A percentile compares a stretch with the other conserved stretches of the same genome.
phyloP scores from a whole-genome alignment of 2,888 invertebrate genomes.

The Pediacus dermestoides region DNA sequence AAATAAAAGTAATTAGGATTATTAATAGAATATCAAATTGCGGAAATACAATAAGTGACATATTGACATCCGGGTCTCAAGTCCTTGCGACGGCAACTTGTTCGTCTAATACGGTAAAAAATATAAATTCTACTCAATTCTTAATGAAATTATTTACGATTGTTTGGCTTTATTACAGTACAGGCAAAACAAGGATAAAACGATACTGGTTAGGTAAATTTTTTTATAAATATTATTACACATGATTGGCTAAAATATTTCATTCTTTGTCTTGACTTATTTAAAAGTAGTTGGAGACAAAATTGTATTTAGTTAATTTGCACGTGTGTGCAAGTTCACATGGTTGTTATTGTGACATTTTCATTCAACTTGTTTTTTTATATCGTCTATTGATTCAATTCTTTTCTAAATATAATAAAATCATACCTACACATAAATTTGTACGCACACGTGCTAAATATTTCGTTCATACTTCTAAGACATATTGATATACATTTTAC shows the following conservation, averaged over 20 bases:
- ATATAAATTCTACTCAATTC: constrained; percentile 17
- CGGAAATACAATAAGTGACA: constrained; percentile 22
- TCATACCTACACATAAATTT: too few species aligned
- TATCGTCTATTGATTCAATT: too few species aligned
- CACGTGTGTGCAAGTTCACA: constrained; percentile 12
- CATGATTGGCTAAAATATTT: constrained; percentile 10
- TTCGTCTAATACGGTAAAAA: constrained; percentile 26
- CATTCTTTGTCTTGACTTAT: constrained; percentile 12
- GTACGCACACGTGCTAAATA: constrained; percentile 9
- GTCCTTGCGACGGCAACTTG: constrained; percentile 28
- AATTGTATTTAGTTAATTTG: constrained; percentile 11
- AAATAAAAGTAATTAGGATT: too few species aligned
- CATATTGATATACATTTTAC: too few species aligned
- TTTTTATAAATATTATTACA: constrained; percentile 8
- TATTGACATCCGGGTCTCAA: constrained; percentile 31
- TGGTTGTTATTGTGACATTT: constrained; percentile 4
- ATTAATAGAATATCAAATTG: constrained; percentile 10
- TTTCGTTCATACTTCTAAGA: too few species aligned
- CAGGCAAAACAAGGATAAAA: constrained; percentile 17
- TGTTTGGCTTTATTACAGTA: constrained; percentile 10
- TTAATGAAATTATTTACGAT: constrained; percentile 17
- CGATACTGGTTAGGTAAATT: constrained; percentile 3
- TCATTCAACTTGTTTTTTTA: too few species aligned
- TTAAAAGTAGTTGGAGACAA: constrained; percentile 7
- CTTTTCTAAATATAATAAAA: too few species aligned